These are phyloP conservation scores for Myotis planiceps DNA, from an alignment of 2,797 vertebrate species.

Conservation along the genomic window DNA sequence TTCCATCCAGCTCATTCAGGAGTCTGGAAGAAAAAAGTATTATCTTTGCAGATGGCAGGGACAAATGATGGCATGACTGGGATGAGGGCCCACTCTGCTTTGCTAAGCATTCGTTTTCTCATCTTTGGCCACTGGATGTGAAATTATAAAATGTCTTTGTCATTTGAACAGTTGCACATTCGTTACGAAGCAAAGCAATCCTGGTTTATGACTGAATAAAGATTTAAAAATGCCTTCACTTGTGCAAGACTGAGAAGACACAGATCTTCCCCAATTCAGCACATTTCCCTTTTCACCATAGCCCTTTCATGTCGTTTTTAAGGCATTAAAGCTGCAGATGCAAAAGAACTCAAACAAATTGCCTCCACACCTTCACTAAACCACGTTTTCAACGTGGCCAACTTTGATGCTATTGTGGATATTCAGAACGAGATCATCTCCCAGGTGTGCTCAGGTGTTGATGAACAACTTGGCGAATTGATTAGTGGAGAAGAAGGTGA, in stretches of 20 bases:
- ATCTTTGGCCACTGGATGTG: constrained; percentile 28
- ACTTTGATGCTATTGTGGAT: constrained; percentile 91
- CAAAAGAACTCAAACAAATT: constrained; percentile 93
- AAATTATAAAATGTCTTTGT: constrained; percentile 54
- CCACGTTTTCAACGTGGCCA: constrained; percentile 91
- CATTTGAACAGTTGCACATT: constrained; percentile 35
- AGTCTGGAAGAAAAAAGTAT: constrained; percentile 62
- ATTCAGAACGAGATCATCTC: constrained; percentile 92
- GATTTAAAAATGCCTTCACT: neutral
- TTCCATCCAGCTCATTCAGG: constrained; percentile 58
- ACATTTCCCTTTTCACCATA: neutral
- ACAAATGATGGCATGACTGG: constrained; percentile 18
- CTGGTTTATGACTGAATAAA: constrained; percentile 16
- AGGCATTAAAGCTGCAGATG: constrained; percentile 95
- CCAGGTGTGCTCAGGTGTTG: constrained; percentile 93
- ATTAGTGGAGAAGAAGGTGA: constrained; percentile 96
- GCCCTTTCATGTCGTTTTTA: neutral
- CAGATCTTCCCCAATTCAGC: neutral
- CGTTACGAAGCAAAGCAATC: neutral
- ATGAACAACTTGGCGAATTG: constrained; percentile 92
- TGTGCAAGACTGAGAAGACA: constrained; percentile 18
- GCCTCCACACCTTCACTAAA: constrained; percentile 92
- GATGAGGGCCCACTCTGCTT: constrained; percentile 38
- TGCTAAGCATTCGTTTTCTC: neutral
- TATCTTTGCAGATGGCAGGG: constrained; percentile 66